Percentiles rank a stretch among this genome's conserved stretches.
Conservation (phyloP, 2,888 invertebrate species). For the Dryomyza anilis region DNA sequence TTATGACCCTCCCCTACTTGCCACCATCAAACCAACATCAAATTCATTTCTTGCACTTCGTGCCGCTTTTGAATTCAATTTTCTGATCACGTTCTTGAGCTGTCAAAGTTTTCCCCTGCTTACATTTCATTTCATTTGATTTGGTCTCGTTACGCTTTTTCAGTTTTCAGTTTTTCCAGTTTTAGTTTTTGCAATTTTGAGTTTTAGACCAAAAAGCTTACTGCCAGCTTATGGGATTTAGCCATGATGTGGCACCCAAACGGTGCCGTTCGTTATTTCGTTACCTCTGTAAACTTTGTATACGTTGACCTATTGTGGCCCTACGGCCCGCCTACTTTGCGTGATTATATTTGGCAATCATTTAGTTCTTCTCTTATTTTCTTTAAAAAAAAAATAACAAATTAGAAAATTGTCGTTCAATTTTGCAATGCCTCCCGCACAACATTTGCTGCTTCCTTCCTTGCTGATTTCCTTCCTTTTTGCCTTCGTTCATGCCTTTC, state of each 20-base stretch:
- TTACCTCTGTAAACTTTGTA: too few species aligned
- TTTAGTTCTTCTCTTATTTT: background rate
- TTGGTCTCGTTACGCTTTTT: background rate
- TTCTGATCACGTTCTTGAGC: slow-evolving; percentile 35
- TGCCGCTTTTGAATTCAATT: slow-evolving; percentile 30
- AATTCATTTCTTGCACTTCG: background rate
- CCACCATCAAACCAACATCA: too few species aligned
- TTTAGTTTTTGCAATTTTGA: background rate
- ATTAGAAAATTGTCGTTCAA: too few species aligned
- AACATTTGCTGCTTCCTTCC: background rate
- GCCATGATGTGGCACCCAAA: too few species aligned
- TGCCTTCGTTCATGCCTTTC: background rate
- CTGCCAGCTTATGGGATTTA: too few species aligned
- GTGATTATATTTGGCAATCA: slow-evolving; percentile 19
- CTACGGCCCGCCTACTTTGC: too few species aligned
- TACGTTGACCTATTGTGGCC: too few species aligned
- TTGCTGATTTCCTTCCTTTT: background rate
- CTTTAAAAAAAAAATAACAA: too few species aligned
- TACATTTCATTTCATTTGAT: slow-evolving; percentile 1
- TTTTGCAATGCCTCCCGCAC: too few species aligned
- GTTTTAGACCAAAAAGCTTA: too few species aligned
- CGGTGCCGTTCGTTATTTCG: too few species aligned
- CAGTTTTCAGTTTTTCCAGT: background rate
- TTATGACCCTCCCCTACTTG: too few species aligned
- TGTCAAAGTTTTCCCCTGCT: slow-evolving; percentile 34